Base-by-base conservation (phyloP, 2,797 vertebrate species). In the Neomorphus geoffroyi region DNA sequence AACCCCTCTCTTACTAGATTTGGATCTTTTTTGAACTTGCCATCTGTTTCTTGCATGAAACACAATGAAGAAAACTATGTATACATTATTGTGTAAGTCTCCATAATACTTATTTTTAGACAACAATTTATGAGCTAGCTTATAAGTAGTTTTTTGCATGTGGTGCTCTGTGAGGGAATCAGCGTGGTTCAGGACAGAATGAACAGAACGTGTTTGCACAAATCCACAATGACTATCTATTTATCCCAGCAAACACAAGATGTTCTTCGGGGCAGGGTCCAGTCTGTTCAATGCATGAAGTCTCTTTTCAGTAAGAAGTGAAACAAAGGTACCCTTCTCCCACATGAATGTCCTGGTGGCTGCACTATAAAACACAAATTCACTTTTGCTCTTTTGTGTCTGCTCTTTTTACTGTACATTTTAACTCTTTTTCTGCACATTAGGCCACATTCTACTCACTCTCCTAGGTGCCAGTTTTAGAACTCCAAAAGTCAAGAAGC, bases 21-120 rank as follows among this genome's bases (percentile, higher is more conserved):
- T 7, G 60, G 53, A 24, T 66, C 27, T 45, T 79, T 84, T 85
- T 79, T 69, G 15, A 17, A 28, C 80, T 81, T 95, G 35, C 41
- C 45, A 77, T 73, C 51, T 93, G 21, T 80, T 89, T 85, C 67
- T 92, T 80, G n/a, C 41, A 57, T 45, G 50, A 91, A 94, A 86
- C 23, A 86, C 19, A 80, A 64, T 62, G 43, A 88, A 81, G 33
- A 87, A 90, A 92, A 64, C 51, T 33, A 23, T 51, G 73, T 65
- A 28, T 51, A 51, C 6, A 28, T 80, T 78, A 28, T 51, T 78
- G 37, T 69, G 10, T 37, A 89, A 86, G 37, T 82, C 33, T 85
- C 51, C 30, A 33, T 57, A 30, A 53, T 18, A 26, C n/a, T 70
- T 80, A 62, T 60, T 92, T 94, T 88, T 87, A 84, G n/a, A 67